Base-by-base conservation (phyloP, 2,888 invertebrate species). In the Archaeoteleia sp. region DNA sequence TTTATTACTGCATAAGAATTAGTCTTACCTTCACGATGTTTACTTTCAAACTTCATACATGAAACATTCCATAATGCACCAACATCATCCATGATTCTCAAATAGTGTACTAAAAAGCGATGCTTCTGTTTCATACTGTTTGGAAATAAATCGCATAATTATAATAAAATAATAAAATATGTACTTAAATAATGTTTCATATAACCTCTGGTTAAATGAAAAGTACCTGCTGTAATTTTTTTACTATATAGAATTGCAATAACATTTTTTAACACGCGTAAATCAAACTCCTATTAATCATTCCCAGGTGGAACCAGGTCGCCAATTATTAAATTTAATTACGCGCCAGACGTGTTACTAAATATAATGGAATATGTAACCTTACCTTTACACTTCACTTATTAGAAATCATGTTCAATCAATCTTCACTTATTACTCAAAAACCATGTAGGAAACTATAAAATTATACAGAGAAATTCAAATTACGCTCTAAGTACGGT, bases 81-180 rank as follows among this genome's bases (percentile, higher is more conserved):
- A 23, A 67, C 10, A 15, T 13, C 12, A 6, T 45, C 10, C 43
- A 74, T 69, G 1, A 62, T 27, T 15, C 40, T 13, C 5, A 62
- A 39, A 32, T 72, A 74, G 32, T 74, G 72, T 0, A 62, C 9
- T 12, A 73, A 13, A 27, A 65, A 57, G 30, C 70, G 67, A 12
- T 71, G 67, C 40, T 73, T 73, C 3, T 63, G 67, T 34, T 61
- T 71, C n/a, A 63, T 20, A 32, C 35, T 42, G 30, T 40, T 32
- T 6, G 53, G 55, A 45, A 67, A 61, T 6, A 67, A 17, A 20
- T 40, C 10, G 4, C 17, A 12, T 15, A 61, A 40, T n/a, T n/a
- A n/a, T n/a, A n/a, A n/a, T n/a, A n/a, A n/a, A n/a, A n/a, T n/a
- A n/a, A n/a, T n/a, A n/a, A n/a, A n/a, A n/a, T n/a, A n/a, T n/a